These are phyloP conservation scores for Drosophila yakuba DNA, from an alignment of 1,140 invertebrate species.

Conservation along the genomic window DNA sequence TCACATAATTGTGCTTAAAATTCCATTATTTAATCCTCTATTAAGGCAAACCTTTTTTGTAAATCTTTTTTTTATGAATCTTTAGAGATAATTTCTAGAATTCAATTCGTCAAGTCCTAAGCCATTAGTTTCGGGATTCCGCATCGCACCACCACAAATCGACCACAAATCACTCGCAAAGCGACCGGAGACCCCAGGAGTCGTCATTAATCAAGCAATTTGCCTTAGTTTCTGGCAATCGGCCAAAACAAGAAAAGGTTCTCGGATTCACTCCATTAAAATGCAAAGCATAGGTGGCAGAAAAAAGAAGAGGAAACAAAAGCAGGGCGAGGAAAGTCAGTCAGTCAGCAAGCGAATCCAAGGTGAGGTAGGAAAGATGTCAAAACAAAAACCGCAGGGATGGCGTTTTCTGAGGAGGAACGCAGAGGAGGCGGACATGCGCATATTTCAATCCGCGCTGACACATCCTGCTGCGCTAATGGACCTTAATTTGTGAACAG, in stretches of 20 bases:
- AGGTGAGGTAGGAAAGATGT: conserved; percentile 73
- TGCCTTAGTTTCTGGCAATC: conserved; percentile 62
- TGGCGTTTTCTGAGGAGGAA: conserved; percentile 13
- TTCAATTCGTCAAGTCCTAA: not conserved
- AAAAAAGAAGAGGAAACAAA: conserved; percentile 32
- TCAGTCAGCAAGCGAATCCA: conserved; percentile 11
- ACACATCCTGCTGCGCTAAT: conserved; percentile 83
- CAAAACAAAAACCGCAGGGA: conserved; percentile 78
- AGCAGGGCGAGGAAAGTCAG: conserved; percentile 34
- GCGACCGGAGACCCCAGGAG: conserved; percentile 11
- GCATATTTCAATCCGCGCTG: conserved; percentile 81
- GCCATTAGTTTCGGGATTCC: conserved; percentile 1
- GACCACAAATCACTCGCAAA: conserved; percentile 27
- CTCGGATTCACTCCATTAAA: conserved; percentile 70
- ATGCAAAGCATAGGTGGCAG: conserved; percentile 59
- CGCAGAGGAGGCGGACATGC: conserved; percentile 57
- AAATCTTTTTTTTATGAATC: too few relatives aligned
- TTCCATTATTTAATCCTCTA: too few relatives aligned
- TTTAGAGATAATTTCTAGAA: too few relatives aligned
- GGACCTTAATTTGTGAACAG: conserved; percentile 83
- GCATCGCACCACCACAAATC: not conserved
- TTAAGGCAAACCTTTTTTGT: too few relatives aligned
- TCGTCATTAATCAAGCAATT: conserved; percentile 71
- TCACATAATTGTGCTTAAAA: too few relatives aligned
- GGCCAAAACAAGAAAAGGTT: conserved; percentile 49